A percentile compares a stretch with the other conserved stretches of the same genome.
Evolutionary conservation across 2,888 invertebrate genomes (phyloP).

Genomic region (Himalopsyche tibetana): DNA sequence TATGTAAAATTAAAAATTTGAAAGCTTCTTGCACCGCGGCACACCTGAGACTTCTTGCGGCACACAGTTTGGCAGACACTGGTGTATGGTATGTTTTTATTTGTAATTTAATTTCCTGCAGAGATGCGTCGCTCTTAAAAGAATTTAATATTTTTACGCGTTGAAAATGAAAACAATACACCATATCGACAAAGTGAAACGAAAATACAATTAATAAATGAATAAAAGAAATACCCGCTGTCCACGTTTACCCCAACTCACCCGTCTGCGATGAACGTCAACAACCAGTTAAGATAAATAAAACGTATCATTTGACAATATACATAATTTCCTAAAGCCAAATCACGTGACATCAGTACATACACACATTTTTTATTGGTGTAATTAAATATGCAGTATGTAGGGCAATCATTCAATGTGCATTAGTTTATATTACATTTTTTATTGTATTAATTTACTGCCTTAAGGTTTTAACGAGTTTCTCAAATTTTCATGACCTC

Average conservation of each 20-base stretch:
- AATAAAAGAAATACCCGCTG: background rate
- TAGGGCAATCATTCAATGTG: background rate
- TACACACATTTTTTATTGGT: background rate
- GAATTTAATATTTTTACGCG: no score
- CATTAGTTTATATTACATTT: background rate
- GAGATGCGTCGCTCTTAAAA: no score
- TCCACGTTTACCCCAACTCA: background rate
- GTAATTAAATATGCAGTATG: background rate
- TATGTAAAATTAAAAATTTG: no score
- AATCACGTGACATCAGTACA: background rate
- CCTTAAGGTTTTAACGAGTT: background rate
- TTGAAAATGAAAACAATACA: no score
- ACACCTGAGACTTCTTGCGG: no score
- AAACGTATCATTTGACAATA: background rate
- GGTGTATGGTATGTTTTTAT: no score
- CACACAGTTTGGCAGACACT: no score
- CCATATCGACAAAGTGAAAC: no score
- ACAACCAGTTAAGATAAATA: background rate
- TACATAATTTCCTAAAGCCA: background rate
- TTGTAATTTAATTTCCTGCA: no score
- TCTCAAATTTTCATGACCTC: background rate
- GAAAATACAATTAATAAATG: no score
- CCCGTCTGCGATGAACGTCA: background rate
- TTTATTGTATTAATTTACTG: background rate
- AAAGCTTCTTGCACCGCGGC: no score